Percentiles rank a stretch among this genome's conserved stretches.
phyloP scores from a whole-genome alignment of 1,140 invertebrate genomes.

The Ganaspis sp. region DNA sequence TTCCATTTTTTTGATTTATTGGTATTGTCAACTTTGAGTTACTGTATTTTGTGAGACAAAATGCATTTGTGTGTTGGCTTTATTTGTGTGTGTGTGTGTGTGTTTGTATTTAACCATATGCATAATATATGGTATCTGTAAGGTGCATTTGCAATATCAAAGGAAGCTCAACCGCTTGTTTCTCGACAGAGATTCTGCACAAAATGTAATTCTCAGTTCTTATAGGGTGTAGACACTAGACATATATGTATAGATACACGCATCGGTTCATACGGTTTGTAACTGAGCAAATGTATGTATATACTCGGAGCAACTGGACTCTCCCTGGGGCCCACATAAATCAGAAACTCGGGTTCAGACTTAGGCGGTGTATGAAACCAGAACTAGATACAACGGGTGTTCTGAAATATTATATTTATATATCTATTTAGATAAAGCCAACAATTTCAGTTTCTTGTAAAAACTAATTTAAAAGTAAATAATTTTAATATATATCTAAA shows the following conservation, averaged over 20 bases:
- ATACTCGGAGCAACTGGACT: slow-evolving; percentile 62
- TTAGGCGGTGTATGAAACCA: slow-evolving; percentile 53
- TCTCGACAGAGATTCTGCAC: slow-evolving; percentile 20
- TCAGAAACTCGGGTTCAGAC: slow-evolving; percentile 61
- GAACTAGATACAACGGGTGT: slow-evolving; percentile 65
- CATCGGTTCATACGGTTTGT: slow-evolving; percentile 35
- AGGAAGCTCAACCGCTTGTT: slow-evolving; percentile 19
- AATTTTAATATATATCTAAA: no score
- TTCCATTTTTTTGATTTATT: no score
- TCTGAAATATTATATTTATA: slow-evolving; percentile 20
- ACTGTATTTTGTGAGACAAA: neutral
- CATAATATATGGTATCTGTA: neutral
- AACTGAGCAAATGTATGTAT: slow-evolving; percentile 33
- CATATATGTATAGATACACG: slow-evolving; percentile 38
- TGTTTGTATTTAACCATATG: neutral
- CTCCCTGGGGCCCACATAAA: slow-evolving; percentile 65
- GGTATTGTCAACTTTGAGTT: neutral
- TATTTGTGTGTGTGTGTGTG: no score
- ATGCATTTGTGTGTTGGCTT: neutral
- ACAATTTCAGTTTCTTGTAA: no score
- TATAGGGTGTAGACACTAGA: slow-evolving; percentile 48
- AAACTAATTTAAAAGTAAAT: no score
- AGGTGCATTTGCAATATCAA: slow-evolving; percentile 9
- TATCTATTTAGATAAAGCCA: neutral
- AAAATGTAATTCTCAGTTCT: slow-evolving; percentile 34